Evolutionary conservation across 2,113 vertebrate species (phyloP).

Genomic region (Mugil cephalus): DNA sequence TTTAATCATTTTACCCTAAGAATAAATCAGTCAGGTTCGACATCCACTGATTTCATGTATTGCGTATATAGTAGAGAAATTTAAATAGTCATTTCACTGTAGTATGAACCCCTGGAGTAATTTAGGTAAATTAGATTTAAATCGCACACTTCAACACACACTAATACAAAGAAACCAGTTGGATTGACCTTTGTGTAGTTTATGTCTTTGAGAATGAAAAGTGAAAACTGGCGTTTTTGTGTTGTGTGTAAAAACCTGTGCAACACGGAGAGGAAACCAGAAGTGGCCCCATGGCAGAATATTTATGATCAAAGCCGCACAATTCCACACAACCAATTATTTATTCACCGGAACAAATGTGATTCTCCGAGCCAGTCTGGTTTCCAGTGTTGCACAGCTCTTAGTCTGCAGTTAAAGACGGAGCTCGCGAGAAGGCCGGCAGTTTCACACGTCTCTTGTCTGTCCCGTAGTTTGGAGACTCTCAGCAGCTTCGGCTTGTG

Average conservation of each 20-base stretch:
- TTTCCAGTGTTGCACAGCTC: constrained; percentile 67
- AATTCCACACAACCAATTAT: neutral
- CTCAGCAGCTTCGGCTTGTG: constrained; percentile 96
- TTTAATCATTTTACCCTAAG: neutral
- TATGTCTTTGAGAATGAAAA: constrained; percentile 76
- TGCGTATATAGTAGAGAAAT: neutral
- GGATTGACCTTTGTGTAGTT: constrained; percentile 78
- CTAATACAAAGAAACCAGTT: constrained; percentile 66
- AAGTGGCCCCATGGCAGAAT: neutral
- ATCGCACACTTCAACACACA: constrained; percentile 11
- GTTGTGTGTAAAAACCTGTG: constrained; percentile 64
- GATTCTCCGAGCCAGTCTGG: constrained; percentile 33
- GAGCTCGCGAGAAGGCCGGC: neutral
- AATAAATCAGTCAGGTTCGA: constrained; percentile 14
- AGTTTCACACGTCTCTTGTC: constrained; percentile 38
- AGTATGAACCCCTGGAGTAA: neutral
- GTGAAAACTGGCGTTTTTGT: constrained; percentile 47
- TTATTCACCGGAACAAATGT: neutral
- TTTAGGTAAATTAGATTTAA: neutral
- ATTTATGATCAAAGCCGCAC: neutral
- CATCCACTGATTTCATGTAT: neutral
- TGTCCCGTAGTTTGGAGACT: constrained; percentile 93
- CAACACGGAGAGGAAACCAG: constrained; percentile 70
- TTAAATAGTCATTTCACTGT: neutral
- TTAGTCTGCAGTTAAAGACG: neutral